These are phyloP conservation scores for Pseudomyrmex pallidus DNA, from an alignment of 1,140 invertebrate species.

Conservation along the genomic window DNA sequence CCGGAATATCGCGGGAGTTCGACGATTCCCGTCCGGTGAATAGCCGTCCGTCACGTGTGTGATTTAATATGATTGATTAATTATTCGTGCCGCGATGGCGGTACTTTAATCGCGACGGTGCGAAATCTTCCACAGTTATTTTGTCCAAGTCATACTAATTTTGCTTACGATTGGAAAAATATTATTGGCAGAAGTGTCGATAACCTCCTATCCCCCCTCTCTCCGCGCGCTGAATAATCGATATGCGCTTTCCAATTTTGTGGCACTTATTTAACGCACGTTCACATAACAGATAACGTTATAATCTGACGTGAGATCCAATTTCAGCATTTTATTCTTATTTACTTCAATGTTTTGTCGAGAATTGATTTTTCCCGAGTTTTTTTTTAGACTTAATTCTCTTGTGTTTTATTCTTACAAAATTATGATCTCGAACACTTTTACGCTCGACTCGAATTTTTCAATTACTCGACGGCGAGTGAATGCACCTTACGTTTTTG, in stretches of 20 bases:
- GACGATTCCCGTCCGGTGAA: constrained; percentile 24
- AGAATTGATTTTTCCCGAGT: too few species aligned
- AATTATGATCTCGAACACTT: too few species aligned
- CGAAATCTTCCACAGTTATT: constrained; percentile 36
- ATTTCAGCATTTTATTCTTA: too few species aligned
- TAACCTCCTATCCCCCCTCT: neutral
- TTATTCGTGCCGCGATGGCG: constrained; percentile 34
- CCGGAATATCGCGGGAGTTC: constrained; percentile 18
- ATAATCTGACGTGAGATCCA: neutral
- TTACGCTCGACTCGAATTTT: neutral
- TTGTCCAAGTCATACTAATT: constrained; percentile 36
- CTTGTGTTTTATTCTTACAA: neutral
- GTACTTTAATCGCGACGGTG: neutral
- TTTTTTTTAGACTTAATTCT: neutral
- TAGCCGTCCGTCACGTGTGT: constrained; percentile 20
- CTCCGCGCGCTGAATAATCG: constrained; percentile 14
- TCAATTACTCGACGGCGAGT: neutral
- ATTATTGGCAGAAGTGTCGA: constrained; percentile 45
- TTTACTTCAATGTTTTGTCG: too few species aligned
- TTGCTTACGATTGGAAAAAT: constrained; percentile 35
- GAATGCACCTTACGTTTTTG: neutral
- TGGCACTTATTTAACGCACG: constrained; percentile 20
- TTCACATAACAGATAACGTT: constrained; percentile 12
- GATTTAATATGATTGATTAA: constrained; percentile 41
- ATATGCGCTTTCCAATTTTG: constrained; percentile 33